These are phyloP conservation scores for Plutella xylostella DNA, from an alignment of 2,888 invertebrate genomes.

Conservation along the genomic window DNA sequence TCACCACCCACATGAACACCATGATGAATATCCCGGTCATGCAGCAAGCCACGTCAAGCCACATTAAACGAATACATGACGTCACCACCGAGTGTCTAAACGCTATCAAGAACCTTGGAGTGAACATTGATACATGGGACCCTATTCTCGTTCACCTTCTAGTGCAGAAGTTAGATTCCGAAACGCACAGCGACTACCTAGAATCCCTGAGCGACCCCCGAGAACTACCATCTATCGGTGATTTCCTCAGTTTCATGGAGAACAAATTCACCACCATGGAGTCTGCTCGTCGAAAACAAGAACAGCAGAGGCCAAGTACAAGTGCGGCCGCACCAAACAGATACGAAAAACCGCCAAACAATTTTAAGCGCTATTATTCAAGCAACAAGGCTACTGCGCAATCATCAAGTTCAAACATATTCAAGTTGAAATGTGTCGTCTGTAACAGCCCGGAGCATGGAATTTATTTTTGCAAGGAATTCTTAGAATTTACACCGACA, in stretches of 20 bases:
- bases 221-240: conserved; percentile 7
- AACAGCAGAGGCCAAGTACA: background rate
- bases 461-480: background rate
- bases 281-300: conserved; percentile 1
- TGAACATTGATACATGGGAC: no score
- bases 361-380: no score
- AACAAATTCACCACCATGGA: conserved; percentile 12
- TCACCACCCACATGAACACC: conserved; percentile 3
- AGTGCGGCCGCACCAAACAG: no score
- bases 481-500: background rate
- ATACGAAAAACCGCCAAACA: no score
- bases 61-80: no score
- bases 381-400: background rate
- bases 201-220: conserved; percentile 4
- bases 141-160: no score
- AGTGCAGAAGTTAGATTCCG: conserved; percentile 11
- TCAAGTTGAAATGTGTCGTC: background rate
- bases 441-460: background rate
- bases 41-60: background rate
- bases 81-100: no score
- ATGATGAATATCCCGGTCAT: conserved; percentile 5
- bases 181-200: conserved; percentile 9
- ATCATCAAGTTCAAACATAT: background rate
- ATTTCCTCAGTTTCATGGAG: conserved; percentile 12
- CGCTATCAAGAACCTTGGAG: conserved; percentile 12